Percentiles rank a stretch among this genome's conserved stretches.
Conservation (phyloP, 2,888 invertebrate species). For the Idaea straminata region DNA sequence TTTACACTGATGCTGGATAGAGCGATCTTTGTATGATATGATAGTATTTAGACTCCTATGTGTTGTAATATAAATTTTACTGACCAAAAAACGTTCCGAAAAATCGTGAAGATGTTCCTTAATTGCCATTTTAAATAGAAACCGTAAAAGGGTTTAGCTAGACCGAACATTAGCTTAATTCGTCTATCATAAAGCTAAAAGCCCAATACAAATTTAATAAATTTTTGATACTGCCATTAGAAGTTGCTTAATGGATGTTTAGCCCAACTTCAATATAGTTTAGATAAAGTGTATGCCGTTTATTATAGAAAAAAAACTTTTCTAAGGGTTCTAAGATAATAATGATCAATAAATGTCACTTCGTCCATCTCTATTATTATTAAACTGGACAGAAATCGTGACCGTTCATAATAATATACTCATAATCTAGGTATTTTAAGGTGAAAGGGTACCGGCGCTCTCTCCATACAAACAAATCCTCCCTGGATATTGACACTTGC, state of each 20-base stretch:
- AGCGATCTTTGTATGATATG: too few species aligned
- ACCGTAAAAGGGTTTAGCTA: background rate
- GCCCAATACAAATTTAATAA: background rate
- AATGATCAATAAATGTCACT: background rate
- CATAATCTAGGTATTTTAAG: too few species aligned
- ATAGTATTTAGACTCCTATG: too few species aligned
- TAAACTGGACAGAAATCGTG: too few species aligned
- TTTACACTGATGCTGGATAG: too few species aligned
- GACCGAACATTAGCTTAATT: background rate
- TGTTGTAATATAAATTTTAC: too few species aligned
- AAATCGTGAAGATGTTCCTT: background rate
- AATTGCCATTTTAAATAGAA: background rate
- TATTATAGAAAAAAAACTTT: background rate
- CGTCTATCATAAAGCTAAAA: background rate
- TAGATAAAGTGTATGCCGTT: background rate
- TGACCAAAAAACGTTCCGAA: too few species aligned
- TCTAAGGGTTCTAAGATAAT: background rate
- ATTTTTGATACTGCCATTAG: background rate
- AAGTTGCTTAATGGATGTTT: background rate
- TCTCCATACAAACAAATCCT: too few species aligned
- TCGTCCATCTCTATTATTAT: too few species aligned
- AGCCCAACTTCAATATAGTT: background rate
- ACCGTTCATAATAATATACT: too few species aligned
- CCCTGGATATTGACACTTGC: too few species aligned
- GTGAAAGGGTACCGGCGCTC: too few species aligned